These are phyloP conservation scores for Cheirogaleus medius DNA, from an alignment of 2,113 vertebrate species.

Conservation along the genomic window DNA sequence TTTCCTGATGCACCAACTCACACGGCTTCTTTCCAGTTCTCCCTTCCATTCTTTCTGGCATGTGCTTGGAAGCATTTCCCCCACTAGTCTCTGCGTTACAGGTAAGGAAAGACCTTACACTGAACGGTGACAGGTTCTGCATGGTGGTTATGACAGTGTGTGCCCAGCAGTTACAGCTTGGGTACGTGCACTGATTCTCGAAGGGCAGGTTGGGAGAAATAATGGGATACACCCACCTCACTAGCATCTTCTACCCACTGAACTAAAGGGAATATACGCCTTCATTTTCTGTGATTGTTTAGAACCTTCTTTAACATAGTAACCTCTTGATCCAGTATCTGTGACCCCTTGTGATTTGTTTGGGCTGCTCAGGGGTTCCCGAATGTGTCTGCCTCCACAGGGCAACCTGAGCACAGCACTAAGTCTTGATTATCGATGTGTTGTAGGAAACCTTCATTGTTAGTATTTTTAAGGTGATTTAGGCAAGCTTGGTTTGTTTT, in stretches of 20 bases:
- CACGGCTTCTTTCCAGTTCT: neutral
- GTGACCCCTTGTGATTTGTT: neutral
- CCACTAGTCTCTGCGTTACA: neutral
- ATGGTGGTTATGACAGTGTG: rapidly evolving
- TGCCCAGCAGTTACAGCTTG: neutral
- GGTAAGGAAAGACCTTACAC: neutral
- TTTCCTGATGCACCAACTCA: neutral
- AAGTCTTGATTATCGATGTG: neutral
- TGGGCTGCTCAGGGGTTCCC: neutral
- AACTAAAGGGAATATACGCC: rapidly evolving
- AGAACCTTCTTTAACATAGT: neutral
- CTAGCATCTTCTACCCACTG: neutral
- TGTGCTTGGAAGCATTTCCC: neutral
- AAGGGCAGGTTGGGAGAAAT: neutral
- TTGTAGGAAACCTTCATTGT: neutral
- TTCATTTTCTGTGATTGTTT: neutral
- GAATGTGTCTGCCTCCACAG: neutral
- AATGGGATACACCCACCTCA: neutral
- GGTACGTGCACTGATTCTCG: neutral
- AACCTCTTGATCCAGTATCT: neutral
- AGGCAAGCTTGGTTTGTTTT: neutral
- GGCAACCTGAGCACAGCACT: neutral
- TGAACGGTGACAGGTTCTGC: neutral
- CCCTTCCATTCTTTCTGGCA: neutral
- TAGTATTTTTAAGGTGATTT: neutral